A percentile compares a stretch with the other conserved stretches of the same genome.
phyloP scores from a whole-genome alignment of 1,140 invertebrate species.

The Drosophila bipectinata region DNA sequence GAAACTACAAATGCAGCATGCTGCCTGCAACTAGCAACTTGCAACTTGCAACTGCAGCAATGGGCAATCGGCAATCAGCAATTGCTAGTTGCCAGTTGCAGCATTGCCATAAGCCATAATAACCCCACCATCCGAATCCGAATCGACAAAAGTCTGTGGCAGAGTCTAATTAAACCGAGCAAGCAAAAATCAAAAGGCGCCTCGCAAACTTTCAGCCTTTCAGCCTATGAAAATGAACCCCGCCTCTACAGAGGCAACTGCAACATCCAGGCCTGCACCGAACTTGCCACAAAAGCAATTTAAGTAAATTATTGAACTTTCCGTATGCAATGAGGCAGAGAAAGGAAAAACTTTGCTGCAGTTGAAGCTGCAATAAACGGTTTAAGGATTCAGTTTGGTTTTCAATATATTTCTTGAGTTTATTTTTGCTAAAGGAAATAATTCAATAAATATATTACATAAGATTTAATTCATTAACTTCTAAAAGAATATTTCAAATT shows the following conservation, averaged over 20 bases:
- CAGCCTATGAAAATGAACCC: slow-evolving; percentile 7
- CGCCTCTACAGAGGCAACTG: slow-evolving; percentile 37
- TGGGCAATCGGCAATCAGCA: slow-evolving; percentile 27
- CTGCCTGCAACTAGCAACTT: slow-evolving; percentile 25
- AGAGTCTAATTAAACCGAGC: slow-evolving; percentile 67
- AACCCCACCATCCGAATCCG: slow-evolving; percentile 21
- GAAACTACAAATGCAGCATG: slow-evolving; percentile 3
- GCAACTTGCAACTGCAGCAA: slow-evolving; percentile 32
- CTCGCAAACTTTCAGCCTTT: slow-evolving; percentile 38
- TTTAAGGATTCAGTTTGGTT: background rate
- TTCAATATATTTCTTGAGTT: background rate
- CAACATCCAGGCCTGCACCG: slow-evolving; percentile 14
- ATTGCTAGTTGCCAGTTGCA: slow-evolving; percentile 51
- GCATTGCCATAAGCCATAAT: slow-evolving; percentile 54
- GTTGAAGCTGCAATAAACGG: slow-evolving; percentile 16
- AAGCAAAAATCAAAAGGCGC: slow-evolving; percentile 54
- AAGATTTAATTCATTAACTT: too few relatives aligned
- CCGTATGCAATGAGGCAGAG: slow-evolving; percentile 51
- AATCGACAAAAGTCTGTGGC: slow-evolving; percentile 46
- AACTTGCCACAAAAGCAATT: slow-evolving; percentile 71
- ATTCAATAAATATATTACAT: too few relatives aligned
- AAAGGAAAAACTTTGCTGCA: slow-evolving; percentile 25
- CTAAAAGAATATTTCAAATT: too few relatives aligned
- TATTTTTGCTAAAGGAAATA: background rate
- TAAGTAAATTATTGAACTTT: slow-evolving; percentile 77